Base-by-base conservation (phyloP, 2,888 invertebrate genomes). In the Tetropium fuscum region DNA sequence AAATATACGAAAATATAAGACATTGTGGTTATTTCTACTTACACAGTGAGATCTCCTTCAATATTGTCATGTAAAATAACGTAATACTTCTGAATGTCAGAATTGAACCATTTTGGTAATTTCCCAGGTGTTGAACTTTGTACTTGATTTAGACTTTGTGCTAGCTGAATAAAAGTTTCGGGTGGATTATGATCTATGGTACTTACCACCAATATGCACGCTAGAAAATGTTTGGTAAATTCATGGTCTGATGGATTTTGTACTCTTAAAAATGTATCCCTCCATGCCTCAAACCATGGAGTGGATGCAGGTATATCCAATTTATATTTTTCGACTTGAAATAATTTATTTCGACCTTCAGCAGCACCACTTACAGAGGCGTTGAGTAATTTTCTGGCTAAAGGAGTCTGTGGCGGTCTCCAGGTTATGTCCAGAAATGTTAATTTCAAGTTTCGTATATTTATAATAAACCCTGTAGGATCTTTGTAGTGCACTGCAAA, bases 231-330 rank as follows among this genome's bases (percentile, higher is more conserved):
- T 75, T 93, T 93, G 0, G 96, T 92, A 77, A 96, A 98, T 83
- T 99, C 99, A 84, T 98, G 98, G 77, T 98, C 98, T 2, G 93
- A 91, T 11, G 94, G 93, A 79, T 92, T 93, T 78, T 94, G 90
- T 59, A 95, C 90, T 75, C 91, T 89, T 38, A 96, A 84, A 81
- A 97, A 97, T 19, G 92, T 92, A 72, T 96, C 95, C 73, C 97
- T 87, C 94, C 97, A 98, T 6, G 91, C 88, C 81, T 97, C 97
- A 85, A 94, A 98, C 98, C 98, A 98, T 8, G 95, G 92, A 51
- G 94, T 93, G 6, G 89, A 85, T 27, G 87, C 83, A 20, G 94
- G 94, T 70, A 93, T 84, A 70, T 91, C 88, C 63, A 94, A 81
- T 70, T 86, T 85, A 59, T 85, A 83, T 36, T 84, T 78, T 57